Conservation (phyloP, 2,797 vertebrate genomes). For the Parambassis ranga region DNA sequence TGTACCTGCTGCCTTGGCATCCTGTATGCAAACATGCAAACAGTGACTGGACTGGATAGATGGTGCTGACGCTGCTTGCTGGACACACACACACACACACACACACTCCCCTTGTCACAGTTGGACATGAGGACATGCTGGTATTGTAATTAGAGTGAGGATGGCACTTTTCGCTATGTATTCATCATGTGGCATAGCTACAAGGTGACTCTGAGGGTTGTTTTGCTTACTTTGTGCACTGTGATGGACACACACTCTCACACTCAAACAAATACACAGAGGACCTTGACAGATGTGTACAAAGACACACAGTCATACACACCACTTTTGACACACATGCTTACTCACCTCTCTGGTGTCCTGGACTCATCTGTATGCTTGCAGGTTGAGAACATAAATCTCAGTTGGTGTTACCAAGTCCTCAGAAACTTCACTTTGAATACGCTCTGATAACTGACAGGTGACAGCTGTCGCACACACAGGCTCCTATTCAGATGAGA, state of each 20-base stretch:
- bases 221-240: constrained; percentile 45
- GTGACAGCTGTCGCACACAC: constrained; percentile 26
- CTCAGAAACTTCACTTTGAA: constrained; percentile 8
- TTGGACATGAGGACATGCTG: constrained; percentile 62
- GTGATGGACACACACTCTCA: constrained; percentile 1
- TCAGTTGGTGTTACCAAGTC: constrained; percentile 30
- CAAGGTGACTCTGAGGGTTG: constrained; percentile 74
- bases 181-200: constrained; percentile 67
- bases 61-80: constrained; percentile 56
- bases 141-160: constrained; percentile 71
- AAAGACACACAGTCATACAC: constrained; percentile 2
- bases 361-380: constrained; percentile 30
- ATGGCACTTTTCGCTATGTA: constrained; percentile 66
- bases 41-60: constrained; percentile 46
- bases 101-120: constrained; percentile 51
- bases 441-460: constrained; percentile 21
- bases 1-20: constrained; percentile 54
- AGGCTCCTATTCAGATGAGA: no score
- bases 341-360: constrained; percentile 40
- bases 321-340: constrained; percentile 6
- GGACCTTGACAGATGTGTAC: constrained; percentile 58
- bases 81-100: constrained; percentile 17
- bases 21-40: constrained; percentile 36
- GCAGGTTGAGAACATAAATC: constrained; percentile 52
- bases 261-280: constrained; percentile 42